Conservation (phyloP, 2,797 vertebrate genomes). For the Pteronotus mesoamericanus region DNA sequence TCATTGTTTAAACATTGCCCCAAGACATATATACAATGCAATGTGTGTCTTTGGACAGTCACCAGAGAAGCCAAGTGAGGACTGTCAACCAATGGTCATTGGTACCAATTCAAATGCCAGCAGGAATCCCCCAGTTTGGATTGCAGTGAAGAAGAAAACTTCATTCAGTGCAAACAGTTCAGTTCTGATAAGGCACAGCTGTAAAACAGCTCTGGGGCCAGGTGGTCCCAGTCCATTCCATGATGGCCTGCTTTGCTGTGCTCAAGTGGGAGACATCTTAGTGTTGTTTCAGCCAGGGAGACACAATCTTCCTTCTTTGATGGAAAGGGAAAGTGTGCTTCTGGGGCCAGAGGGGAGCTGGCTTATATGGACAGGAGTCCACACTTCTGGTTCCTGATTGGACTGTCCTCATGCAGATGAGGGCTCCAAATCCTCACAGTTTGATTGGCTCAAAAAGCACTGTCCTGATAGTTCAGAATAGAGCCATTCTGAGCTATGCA, state of each 20-base stretch:
- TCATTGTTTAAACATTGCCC: not conserved
- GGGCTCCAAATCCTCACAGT: not conserved
- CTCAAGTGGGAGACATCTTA: not conserved
- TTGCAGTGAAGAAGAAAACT: not conserved
- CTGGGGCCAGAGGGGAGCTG: not conserved
- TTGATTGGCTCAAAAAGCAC: not conserved
- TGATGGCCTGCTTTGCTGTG: not conserved
- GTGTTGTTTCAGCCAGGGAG: too few relatives aligned
- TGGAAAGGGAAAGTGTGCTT: not conserved
- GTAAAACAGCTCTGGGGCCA: not conserved
- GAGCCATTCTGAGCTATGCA: not conserved
- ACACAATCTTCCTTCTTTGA: not conserved
- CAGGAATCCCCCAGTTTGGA: not conserved
- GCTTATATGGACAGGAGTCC: not conserved
- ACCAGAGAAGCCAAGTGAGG: not conserved
- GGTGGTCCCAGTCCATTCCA: too few relatives aligned
- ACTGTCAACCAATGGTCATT: not conserved
- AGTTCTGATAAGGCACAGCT: not conserved
- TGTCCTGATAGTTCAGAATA: not conserved
- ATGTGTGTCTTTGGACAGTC: not conserved
- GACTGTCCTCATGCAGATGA: not conserved
- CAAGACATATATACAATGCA: not conserved
- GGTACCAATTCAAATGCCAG: not conserved
- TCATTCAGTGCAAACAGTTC: not conserved
- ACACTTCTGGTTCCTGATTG: not conserved